Evolutionary conservation across 1,140 invertebrate species (phyloP), one percentile per base, ranked within the genome.

Genomic region (Holotrichia oblita): DNA sequence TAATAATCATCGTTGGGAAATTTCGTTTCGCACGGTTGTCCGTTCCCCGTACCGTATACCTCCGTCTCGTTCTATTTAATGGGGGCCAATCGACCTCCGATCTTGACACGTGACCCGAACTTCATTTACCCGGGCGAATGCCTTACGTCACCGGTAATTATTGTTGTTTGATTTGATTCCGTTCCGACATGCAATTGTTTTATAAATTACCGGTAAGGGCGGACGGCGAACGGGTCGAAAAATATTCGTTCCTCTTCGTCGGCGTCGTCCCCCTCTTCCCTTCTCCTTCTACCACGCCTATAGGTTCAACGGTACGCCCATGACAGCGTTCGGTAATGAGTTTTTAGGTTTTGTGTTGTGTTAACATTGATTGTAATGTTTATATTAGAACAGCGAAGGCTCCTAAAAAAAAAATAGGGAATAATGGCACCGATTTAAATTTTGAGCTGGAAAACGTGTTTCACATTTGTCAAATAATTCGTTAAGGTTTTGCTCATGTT

Each of bases 81-180:
- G 48, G 27, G 0, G 22, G 24, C 20, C 61, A 14, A 69, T 69
- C 61, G 61, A 69, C 61, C 61, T 69, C 12, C 22, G 61, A 48
- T 48, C 44, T 48, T 48, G 44, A 48, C 61, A 69, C 61, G 61
- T 69, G 61, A 69, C 61, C 6, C 22, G 22, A 24, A 64, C 59
- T 22, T 17, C n/a, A 24, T 64, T 64, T 64, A 64, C n/a, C 59
- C 17, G n/a, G 44, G n/a, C 10, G 48, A 17, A 55, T n/a, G 61
- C 61, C 61, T 69, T 69, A 27, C 61, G 61, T 69, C 61, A 69
- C 61, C 61, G 61, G 61, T 69, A 69, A 69, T 69, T 69, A 69
- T 34, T 24, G 61, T 69, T 69, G 61, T 69, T 69, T 69, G 61
- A 69, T 69, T 69, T 69, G 61, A 69, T 69, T 69, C 61, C 61